A percentile compares a stretch with the other conserved stretches of the same genome.
phyloP scores from a whole-genome alignment of 2,888 invertebrate species.

The Acheta domesticus region DNA sequence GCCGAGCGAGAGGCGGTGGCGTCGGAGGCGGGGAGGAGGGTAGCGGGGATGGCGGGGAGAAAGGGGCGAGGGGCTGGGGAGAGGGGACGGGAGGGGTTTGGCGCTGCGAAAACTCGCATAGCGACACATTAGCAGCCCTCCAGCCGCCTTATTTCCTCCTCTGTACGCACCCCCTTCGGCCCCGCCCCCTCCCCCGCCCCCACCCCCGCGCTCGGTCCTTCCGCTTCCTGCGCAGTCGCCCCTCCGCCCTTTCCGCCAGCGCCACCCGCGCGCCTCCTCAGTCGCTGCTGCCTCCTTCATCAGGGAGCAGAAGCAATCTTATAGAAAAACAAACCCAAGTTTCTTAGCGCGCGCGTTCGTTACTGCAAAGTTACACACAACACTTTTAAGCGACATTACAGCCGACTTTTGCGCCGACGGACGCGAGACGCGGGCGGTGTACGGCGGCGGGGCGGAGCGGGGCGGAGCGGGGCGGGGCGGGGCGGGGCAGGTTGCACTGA shows the following conservation, averaged over 20 bases:
- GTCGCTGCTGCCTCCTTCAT: background rate
- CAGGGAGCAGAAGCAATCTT: slow-evolving; percentile 2
- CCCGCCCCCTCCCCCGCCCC: background rate
- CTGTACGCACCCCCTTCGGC: background rate
- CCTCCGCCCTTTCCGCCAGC: background rate
- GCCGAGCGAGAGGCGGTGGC: background rate
- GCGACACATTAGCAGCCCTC: slow-evolving; percentile 6
- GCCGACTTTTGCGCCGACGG: slow-evolving; percentile 7
- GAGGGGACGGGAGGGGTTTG: no score
- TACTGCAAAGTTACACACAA: slow-evolving; percentile 18
- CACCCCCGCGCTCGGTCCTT: background rate
- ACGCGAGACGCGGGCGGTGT: background rate
- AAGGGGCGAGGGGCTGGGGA: no score
- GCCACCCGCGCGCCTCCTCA: background rate
- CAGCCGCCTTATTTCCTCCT: slow-evolving; percentile 1
- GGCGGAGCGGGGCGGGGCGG: background rate
- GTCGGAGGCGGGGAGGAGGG: background rate
- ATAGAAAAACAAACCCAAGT: slow-evolving; percentile 18
- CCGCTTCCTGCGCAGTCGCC: background rate
- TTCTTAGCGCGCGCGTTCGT: slow-evolving; percentile 2
- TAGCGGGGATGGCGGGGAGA: no score
- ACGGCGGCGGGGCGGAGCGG: background rate
- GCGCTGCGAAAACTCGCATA: background rate
- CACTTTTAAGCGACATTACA: slow-evolving; percentile 18
- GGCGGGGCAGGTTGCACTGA: background rate